Evolutionary conservation across 2,113 vertebrate genomes (phyloP).

Genomic region (Bagarius yarrelli): DNA sequence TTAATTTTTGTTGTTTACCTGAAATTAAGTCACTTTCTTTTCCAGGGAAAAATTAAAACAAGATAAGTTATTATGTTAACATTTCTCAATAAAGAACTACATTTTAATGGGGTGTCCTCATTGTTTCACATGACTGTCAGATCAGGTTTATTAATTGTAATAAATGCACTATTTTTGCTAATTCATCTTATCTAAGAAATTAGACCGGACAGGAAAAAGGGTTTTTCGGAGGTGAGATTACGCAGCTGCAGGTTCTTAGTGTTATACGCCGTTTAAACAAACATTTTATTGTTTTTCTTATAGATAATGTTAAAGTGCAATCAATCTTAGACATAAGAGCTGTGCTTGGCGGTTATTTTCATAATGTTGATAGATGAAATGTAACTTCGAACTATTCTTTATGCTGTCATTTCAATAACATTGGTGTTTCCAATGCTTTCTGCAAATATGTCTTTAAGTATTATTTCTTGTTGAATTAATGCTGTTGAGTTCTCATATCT

Average conservation of each 20-base stretch:
- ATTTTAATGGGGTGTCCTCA: too few relatives aligned
- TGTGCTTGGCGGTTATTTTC: neutral
- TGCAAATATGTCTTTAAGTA: neutral
- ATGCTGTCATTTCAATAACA: slow-evolving; percentile 13
- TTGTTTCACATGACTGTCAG: too few relatives aligned
- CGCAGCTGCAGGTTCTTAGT: neutral
- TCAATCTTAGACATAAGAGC: neutral
- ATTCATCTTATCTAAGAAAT: neutral
- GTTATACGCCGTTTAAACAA: neutral
- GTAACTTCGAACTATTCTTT: neutral
- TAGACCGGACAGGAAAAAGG: too few relatives aligned
- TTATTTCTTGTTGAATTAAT: neutral
- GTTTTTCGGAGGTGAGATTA: neutral
- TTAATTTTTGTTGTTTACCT: too few relatives aligned
- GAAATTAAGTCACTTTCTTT: too few relatives aligned
- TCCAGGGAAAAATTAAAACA: too few relatives aligned
- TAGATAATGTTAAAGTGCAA: neutral
- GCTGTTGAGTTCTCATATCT: neutral
- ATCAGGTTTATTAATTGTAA: neutral
- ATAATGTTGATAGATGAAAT: neutral
- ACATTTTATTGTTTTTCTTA: neutral
- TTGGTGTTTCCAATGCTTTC: neutral
- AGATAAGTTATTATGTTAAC: too few relatives aligned
- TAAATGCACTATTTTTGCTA: neutral
- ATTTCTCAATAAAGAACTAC: too few relatives aligned